Conservation (phyloP, 2,888 invertebrate genomes). For the Dicycla oo region DNA sequence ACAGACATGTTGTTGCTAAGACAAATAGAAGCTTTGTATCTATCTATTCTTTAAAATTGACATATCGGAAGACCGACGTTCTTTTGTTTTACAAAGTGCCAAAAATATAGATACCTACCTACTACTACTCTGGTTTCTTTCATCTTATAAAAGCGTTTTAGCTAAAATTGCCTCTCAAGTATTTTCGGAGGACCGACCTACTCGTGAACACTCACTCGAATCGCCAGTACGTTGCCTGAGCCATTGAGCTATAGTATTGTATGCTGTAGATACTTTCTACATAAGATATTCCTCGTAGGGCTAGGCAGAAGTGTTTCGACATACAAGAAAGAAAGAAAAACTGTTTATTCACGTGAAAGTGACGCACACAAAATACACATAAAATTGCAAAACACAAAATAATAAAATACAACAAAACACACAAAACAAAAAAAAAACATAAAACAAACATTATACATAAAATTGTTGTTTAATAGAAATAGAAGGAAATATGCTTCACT, state of each 20-base stretch:
- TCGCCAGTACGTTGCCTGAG: neutral
- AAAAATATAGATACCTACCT: too few species aligned
- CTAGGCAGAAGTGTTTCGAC: neutral
- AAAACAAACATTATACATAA: too few species aligned
- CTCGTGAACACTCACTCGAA: neutral
- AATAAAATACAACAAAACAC: too few species aligned
- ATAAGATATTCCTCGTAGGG: neutral
- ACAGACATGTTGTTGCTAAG: neutral
- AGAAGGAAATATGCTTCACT: too few species aligned
- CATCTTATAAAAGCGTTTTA: too few species aligned
- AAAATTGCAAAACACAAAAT: too few species aligned
- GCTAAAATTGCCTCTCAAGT: too few species aligned
- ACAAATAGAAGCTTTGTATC: neutral
- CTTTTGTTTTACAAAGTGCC: neutral
- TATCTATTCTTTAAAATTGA: conserved; percentile 1
- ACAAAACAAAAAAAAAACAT: too few species aligned
- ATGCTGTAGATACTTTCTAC: neutral
- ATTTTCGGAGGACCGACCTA: neutral
- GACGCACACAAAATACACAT: too few species aligned
- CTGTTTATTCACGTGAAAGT: neutral
- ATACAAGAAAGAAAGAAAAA: too few species aligned
- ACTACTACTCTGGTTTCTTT: too few species aligned
- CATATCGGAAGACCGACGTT: neutral
- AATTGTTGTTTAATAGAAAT: too few species aligned
- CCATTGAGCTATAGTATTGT: neutral